These are phyloP conservation scores for Nasonovia ribisnigri DNA, from an alignment of 2,888 invertebrate genomes.

Conservation along the genomic window DNA sequence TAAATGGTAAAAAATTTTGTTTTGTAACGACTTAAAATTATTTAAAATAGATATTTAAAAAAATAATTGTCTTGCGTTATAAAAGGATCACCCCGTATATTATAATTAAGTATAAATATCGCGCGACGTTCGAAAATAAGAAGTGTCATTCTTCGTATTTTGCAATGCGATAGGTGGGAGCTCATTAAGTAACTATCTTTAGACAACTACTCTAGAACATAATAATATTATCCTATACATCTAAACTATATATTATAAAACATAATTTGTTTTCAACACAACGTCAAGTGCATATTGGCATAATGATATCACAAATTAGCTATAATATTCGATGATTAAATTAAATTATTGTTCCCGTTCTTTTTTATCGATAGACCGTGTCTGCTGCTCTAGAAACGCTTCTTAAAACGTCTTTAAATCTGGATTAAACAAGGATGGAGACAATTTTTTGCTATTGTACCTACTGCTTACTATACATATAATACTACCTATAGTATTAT, in stretches of 20 bases:
- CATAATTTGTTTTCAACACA: neutral
- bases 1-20: no score
- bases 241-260: neutral
- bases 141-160: neutral
- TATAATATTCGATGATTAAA: neutral
- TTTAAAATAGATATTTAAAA: neutral
- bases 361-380: neutral
- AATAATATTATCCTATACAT: neutral
- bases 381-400: neutral
- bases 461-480: neutral
- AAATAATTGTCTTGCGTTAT: no score
- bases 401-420: neutral
- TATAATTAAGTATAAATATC: neutral
- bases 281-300: neutral
- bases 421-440: neutral
- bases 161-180: neutral
- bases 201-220: neutral
- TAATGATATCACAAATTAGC: neutral
- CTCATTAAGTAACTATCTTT: conserved; percentile 3
- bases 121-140: neutral
- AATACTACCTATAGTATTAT: neutral
- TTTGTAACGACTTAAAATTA: neutral
- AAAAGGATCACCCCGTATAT: neutral
- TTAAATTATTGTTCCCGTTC: neutral
- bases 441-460: neutral